Base-by-base conservation (phyloP, 2,797 vertebrate genomes). In the Oceanodroma leucorhoa region DNA sequence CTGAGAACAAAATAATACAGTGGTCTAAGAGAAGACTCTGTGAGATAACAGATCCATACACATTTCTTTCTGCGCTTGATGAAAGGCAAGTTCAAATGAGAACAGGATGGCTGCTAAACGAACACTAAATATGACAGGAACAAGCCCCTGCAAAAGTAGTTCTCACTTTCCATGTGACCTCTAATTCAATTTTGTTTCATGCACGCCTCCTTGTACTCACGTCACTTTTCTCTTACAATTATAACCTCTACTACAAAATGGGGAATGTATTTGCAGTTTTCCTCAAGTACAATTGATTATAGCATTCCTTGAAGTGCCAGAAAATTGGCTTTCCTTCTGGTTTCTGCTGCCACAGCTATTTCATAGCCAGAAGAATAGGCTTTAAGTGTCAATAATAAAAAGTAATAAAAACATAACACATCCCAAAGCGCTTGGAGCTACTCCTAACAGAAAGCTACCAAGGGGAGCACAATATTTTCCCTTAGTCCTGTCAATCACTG, bases 291-390 rank as follows among this genome's bases (percentile, higher is more conserved):
- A 69, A 55, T 14, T 67, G 58, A 83, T 83, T 32, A 32, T 0
- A 76, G 40, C 61, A 50, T 82, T 89, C 80, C 91, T 80, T 88
- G 61, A 96, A 95, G 78, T 1, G 72, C 38, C 82, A 86, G 70
- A 40, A 82, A 93, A 89, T 53, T 65, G 72, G 77, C 77, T 90
- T 83, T 76, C 58, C 57, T 76, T 83, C 65, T 5, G 30, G 11
- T 92, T 93, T 90, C 82, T 91, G 92, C 95, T 91, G 91, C 58
- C 72, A 55, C 81, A 93, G 89, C 89, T 54, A 22, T 88, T 95
- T 83, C 34, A 50, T 14, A 46, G 93, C 82, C 94, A 90, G 79
- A 85, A 94, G 40, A 91, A 94, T 14, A 41, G 67, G 26, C 36
- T 66, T 51, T 48, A 78, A 84, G 65, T 12, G 46, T 65, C 89